Conservation (phyloP, 1,140 invertebrate species). For the Alviniconcha marisindica region DNA sequence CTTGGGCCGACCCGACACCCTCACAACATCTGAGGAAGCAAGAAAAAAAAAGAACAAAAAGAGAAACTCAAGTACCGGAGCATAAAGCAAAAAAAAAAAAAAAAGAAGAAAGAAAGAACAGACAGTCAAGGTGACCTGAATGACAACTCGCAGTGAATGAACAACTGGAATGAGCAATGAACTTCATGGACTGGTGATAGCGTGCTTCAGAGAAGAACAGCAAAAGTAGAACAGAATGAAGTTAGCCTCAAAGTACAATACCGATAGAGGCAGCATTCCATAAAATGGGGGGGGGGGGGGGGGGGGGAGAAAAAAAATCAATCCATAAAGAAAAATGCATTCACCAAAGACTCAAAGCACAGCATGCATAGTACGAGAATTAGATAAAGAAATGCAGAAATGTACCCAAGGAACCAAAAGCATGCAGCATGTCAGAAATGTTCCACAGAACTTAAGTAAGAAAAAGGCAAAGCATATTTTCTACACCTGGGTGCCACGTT, state of each 20-base stretch:
- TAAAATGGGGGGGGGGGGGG: background rate
- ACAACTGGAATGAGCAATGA: background rate
- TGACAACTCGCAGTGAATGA: no score
- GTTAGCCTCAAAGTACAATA: slow-evolving; percentile 1
- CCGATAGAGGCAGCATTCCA: slow-evolving; percentile 18
- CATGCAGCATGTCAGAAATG: slow-evolving; percentile 33
- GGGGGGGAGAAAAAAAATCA: background rate
- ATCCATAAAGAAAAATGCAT: slow-evolving; percentile 36
- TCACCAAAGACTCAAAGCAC: slow-evolving; percentile 42
- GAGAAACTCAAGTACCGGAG: slow-evolving; percentile 37
- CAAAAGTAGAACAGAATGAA: background rate
- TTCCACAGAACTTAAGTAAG: no score
- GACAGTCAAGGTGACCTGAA: no score
- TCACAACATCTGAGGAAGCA: slow-evolving; percentile 64
- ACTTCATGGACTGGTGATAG: slow-evolving; percentile 21
- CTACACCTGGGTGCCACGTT: slow-evolving; percentile 17
- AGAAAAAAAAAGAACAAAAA: slow-evolving; percentile 54
- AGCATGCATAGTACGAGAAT: slow-evolving; percentile 32
- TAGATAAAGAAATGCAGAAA: slow-evolving; percentile 1
- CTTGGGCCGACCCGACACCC: slow-evolving; percentile 61
- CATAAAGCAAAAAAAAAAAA: slow-evolving; percentile 12
- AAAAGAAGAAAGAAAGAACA: no score
- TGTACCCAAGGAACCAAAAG: slow-evolving; percentile 29
- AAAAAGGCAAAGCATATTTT: background rate
- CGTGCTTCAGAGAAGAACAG: background rate